Evolutionary conservation across 2,797 vertebrate genomes (phyloP).

Genomic region (Chaetophractus vellerosus): DNA sequence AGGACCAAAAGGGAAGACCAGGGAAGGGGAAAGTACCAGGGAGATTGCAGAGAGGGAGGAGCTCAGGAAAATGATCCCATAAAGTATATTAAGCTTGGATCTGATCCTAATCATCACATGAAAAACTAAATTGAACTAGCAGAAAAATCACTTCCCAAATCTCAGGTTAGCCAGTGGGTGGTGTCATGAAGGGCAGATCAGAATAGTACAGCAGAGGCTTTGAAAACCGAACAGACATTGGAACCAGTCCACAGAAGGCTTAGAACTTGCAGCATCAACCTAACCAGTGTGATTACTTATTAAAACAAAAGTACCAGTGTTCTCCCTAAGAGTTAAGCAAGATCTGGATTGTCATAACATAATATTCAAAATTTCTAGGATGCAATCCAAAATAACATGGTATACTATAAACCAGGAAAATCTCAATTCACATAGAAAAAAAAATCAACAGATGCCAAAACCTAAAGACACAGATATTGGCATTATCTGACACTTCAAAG

Average conservation of each 20-base stretch:
- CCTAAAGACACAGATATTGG: background rate
- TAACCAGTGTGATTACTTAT: background rate
- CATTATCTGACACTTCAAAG: background rate
- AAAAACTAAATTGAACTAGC: background rate
- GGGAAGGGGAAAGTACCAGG: background rate
- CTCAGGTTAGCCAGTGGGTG: background rate
- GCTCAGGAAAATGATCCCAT: background rate
- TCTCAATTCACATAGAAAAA: background rate
- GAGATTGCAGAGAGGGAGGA: background rate
- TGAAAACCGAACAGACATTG: background rate
- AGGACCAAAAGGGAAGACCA: background rate
- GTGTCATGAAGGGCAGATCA: background rate
- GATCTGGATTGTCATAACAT: background rate
- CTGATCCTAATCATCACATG: background rate
- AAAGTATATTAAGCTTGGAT: background rate
- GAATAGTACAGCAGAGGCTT: background rate
- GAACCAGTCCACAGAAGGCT: background rate
- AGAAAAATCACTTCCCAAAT: background rate
- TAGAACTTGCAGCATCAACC: background rate
- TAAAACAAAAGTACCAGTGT: background rate
- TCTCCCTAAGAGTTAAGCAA: background rate
- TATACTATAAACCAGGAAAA: conserved; percentile 28
- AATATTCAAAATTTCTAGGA: background rate
- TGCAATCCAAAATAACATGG: background rate
- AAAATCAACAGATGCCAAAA: background rate